Conservation (phyloP, 2,797 vertebrate species). For the Meriones psammophilus region DNA sequence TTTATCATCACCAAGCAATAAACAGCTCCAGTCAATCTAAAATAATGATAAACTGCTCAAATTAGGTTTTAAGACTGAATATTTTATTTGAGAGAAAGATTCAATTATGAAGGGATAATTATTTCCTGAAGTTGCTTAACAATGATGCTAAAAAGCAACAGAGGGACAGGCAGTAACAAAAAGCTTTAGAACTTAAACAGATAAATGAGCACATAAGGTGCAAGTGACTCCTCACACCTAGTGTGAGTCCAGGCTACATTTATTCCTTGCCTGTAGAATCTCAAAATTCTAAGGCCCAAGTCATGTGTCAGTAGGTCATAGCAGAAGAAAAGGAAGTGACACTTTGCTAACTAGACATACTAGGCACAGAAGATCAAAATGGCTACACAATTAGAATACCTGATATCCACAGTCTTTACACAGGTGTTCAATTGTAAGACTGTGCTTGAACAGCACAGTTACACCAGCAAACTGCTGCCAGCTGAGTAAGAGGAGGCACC, state of each 20-base stretch:
- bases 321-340: background rate
- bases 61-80: constrained; percentile 14
- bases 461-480: background rate
- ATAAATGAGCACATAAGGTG: background rate
- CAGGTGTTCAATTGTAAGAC: background rate
- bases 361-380: background rate
- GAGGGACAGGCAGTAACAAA: background rate
- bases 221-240: background rate
- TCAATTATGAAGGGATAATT: background rate
- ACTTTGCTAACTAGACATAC: background rate
- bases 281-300: background rate
- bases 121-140: background rate
- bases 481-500: background rate
- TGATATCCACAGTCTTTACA: background rate
- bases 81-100: background rate
- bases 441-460: background rate
- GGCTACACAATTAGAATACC: background rate
- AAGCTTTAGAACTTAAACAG: background rate
- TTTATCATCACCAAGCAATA: constrained; percentile 3
- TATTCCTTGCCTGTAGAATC: background rate
- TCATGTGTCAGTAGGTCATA: background rate
- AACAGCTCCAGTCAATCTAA: constrained; percentile 33
- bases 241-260: too few species aligned
- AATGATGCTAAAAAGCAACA: background rate
- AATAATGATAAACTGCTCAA: constrained; percentile 46